Evolutionary conservation across 2,113 vertebrate species (phyloP), one percentile per base, ranked within the genome.

Genomic region (Thermophis baileyi): DNA sequence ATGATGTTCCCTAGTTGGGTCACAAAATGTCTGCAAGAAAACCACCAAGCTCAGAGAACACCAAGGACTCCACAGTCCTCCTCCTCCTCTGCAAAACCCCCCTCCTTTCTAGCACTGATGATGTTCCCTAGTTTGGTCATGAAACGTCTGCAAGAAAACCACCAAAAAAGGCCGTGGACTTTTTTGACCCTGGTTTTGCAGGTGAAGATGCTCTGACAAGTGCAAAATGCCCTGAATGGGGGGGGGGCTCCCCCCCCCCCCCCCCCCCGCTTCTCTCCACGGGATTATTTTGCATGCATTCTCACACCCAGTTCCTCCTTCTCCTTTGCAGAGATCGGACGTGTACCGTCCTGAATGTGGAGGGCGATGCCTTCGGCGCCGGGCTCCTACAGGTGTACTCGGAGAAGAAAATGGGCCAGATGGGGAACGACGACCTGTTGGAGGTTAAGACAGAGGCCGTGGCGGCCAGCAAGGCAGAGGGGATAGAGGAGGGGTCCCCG

Each of bases 281-380:
- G 10, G 6, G 25, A 1, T 89, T 46, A 8, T 27, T 9, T 46
- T 40, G 44, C 27, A 9, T 40, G 9, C 53, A 60, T 20, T 3
- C 30, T 40, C 12, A 54, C 25, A 1, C n/a, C 88, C 35, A 40
- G 3, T n/a, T 53, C 8, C 6, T 27, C 5, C 1, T 12, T 5
- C 20, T 85, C 14, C 2, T 25, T 20, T 3, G 49, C 81, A 99
- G 99, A 12, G 99, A 99, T 94, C 98, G 99, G n/a, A 98, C 98
- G 18, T 99, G 99, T 95, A 99, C 99, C 0, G 51, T 99, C 63
- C 91, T 99, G 94, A 99, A 99, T 0, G 98, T 99, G 89, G 98
- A 99, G 93, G 98, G 99, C 0, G 99, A 99, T 0, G 98, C 98
- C 1, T 98, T 98, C 1, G 98, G 98, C 0, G 98, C 99, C 0